Evolutionary conservation across 2,113 vertebrate genomes (phyloP).

Genomic region (Saccopteryx leptura): DNA sequence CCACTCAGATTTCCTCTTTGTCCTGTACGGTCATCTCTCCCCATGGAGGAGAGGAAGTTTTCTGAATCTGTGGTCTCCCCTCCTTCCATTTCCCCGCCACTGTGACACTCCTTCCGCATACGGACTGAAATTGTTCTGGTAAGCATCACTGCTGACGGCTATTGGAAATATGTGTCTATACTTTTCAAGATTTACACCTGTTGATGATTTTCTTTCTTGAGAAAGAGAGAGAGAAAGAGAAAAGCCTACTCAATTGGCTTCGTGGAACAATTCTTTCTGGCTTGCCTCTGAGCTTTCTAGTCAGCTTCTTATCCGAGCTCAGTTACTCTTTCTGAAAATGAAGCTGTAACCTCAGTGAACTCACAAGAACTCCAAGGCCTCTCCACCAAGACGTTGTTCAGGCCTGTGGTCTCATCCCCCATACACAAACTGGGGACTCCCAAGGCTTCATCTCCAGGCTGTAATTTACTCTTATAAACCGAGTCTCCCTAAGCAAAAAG

Average conservation of each 20-base stretch:
- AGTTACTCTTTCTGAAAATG: background rate
- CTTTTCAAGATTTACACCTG: slow-evolving; percentile 18
- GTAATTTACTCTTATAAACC: background rate
- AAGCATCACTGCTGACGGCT: background rate
- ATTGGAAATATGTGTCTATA: background rate
- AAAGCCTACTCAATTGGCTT: background rate
- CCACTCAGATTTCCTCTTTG: background rate
- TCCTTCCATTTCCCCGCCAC: background rate
- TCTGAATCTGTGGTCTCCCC: background rate
- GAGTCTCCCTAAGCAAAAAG: background rate
- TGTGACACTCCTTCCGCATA: background rate
- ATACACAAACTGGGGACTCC: rapidly evolving
- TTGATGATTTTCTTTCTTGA: background rate
- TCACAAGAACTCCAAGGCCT: background rate
- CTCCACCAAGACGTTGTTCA: background rate
- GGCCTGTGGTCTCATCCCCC: background rate
- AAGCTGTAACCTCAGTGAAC: background rate
- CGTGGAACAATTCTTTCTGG: background rate
- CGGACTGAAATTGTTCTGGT: background rate
- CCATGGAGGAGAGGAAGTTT: background rate
- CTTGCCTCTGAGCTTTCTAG: background rate
- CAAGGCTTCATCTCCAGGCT: background rate
- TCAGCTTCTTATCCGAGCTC: background rate
- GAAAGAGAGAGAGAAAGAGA: background rate
- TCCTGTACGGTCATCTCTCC: background rate